Conservation (phyloP, 2,113 vertebrate genomes). For the Solea solea region DNA sequence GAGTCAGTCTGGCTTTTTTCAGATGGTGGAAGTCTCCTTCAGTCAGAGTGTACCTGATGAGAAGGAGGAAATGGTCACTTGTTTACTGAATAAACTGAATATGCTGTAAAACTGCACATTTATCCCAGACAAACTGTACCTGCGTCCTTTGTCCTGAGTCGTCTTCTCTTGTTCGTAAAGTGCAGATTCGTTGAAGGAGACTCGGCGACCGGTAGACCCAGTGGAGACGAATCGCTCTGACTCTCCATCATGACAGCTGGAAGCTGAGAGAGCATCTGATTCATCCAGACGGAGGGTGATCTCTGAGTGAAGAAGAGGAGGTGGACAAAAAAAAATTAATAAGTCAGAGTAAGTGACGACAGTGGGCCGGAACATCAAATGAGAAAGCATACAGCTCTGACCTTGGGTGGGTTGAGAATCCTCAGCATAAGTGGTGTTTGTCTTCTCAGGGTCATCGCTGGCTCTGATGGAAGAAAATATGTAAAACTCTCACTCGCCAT, state of each 20-base stretch:
- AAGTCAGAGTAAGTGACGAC: background rate
- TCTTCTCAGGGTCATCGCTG: conserved; percentile 95
- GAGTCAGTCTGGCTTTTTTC: conserved; percentile 94
- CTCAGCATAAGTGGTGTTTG: conserved; percentile 92
- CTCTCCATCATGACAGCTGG: conserved; percentile 86
- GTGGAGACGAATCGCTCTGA: conserved; percentile 89
- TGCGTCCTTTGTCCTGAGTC: conserved; percentile 90
- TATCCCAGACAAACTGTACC: conserved; percentile 74
- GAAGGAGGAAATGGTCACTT: background rate
- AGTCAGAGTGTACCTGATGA: conserved; percentile 91
- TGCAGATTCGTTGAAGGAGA: conserved; percentile 96
- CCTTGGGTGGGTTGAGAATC: conserved; percentile 90
- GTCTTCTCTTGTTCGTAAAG: conserved; percentile 90
- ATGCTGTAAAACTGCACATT: background rate
- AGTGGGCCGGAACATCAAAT: background rate
- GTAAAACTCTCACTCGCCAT: background rate
- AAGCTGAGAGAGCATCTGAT: conserved; percentile 83
- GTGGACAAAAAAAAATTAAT: background rate
- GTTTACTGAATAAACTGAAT: background rate
- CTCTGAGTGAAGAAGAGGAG: conserved; percentile 77
- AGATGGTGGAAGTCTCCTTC: conserved; percentile 98
- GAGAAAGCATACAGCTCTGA: conserved; percentile 63
- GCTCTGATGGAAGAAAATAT: conserved; percentile 78
- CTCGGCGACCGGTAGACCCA: conserved; percentile 86
- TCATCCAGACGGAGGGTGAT: conserved; percentile 89